These are phyloP conservation scores for Mastomys natalensis DNA, from an alignment of 2,113 vertebrate genomes.

Conservation along the genomic window DNA sequence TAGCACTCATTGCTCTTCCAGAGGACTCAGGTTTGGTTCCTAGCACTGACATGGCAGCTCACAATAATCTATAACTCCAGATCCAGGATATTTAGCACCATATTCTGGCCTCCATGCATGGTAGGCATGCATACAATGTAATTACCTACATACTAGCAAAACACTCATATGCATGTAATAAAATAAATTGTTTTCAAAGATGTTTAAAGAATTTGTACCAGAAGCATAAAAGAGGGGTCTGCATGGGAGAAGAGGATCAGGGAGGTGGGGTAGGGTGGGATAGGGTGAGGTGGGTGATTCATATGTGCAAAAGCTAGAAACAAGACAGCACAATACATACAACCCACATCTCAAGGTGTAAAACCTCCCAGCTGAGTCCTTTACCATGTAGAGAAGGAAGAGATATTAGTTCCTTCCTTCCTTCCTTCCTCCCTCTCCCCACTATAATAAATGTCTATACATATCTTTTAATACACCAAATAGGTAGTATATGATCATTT, in stretches of 20 bases:
- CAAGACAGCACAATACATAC: fast-evolving
- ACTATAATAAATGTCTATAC: neutral
- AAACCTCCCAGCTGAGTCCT: neutral
- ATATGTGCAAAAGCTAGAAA: neutral
- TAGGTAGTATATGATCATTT: neutral
- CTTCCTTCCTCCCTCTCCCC: no score
- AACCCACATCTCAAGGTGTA: neutral
- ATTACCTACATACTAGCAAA: neutral
- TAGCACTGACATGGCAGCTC: neutral
- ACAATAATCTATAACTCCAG: neutral
- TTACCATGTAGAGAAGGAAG: neutral
- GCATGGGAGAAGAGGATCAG: neutral
- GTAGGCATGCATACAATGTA: neutral
- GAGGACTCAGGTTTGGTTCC: neutral
- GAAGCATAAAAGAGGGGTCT: neutral
- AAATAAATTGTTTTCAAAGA: neutral
- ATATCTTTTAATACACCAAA: neutral
- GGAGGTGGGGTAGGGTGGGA: no score
- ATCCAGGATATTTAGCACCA: neutral
- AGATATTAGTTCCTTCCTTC: neutral
- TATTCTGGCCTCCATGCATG: neutral
- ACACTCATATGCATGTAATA: neutral
- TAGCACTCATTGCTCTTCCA: neutral
- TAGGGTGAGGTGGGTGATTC: neutral
- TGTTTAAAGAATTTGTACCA: neutral